Percentiles rank a stretch among this genome's conserved stretches.
phyloP scores from a whole-genome alignment of 2,113 vertebrate species.

The Chloroceryle aenea region DNA sequence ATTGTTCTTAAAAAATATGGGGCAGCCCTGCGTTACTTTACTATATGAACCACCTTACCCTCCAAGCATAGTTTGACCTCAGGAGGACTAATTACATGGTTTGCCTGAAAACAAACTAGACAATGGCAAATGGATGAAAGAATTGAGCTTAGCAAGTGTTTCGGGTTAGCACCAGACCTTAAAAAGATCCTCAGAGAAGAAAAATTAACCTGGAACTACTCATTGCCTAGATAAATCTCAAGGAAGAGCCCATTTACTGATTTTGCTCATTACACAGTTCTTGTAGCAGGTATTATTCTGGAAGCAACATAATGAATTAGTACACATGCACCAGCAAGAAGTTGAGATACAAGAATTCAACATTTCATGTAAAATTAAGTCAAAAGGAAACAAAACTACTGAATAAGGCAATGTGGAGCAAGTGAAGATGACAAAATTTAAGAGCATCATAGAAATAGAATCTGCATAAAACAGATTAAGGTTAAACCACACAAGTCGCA shows the following conservation, averaged over 20 bases:
- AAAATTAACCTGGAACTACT: background rate
- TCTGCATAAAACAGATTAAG: fast-evolving
- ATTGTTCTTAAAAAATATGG: background rate
- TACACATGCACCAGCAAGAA: background rate
- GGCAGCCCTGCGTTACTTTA: background rate
- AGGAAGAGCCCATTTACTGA: background rate
- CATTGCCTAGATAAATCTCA: background rate
- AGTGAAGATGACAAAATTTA: background rate
- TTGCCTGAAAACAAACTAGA: background rate
- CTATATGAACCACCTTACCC: background rate
- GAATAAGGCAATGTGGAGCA: background rate
- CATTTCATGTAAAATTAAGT: background rate
- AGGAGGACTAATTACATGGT: background rate
- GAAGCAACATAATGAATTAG: background rate
- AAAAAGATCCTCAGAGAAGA: background rate
- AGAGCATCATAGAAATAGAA: background rate
- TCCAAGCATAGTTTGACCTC: background rate
- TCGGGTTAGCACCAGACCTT: background rate
- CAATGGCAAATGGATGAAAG: background rate
- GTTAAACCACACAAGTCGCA: background rate
- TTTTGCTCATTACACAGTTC: background rate
- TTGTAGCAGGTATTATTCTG: background rate
- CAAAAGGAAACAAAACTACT: background rate
- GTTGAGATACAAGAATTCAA: background rate
- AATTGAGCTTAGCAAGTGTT: background rate